Evolutionary conservation across 2,797 vertebrate species (phyloP).

Genomic region (Galago senegalensis): DNA sequence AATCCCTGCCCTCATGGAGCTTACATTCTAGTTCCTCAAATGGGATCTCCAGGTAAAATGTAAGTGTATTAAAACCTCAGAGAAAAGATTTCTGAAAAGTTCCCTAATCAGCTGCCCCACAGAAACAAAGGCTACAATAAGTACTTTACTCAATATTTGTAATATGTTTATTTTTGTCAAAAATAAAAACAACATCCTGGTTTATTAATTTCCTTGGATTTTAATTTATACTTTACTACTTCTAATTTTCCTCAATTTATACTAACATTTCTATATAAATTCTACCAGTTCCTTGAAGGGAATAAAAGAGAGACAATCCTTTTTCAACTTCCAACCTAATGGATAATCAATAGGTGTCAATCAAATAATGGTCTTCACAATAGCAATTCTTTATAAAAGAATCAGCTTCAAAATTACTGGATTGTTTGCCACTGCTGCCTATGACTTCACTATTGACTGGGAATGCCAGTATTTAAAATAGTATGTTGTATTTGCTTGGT

Average conservation of each 20-base stretch:
- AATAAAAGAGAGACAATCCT: neutral
- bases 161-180: slow-evolving; percentile 54
- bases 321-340: slow-evolving; percentile 26
- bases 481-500: neutral
- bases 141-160: slow-evolving; percentile 21
- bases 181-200: slow-evolving; percentile 51
- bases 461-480: neutral
- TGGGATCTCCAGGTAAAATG: slow-evolving; percentile 50
- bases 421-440: neutral
- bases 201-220: slow-evolving; percentile 55
- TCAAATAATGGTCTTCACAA: neutral
- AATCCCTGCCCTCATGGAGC: slow-evolving; percentile 72
- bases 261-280: slow-evolving; percentile 42
- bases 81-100: slow-evolving; percentile 30
- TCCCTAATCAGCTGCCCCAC: neutral
- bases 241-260: slow-evolving; percentile 48
- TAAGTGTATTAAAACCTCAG: slow-evolving; percentile 27
- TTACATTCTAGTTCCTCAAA: slow-evolving; percentile 76
- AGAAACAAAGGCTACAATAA: slow-evolving; percentile 13
- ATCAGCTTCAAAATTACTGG: neutral
- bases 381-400: slow-evolving; percentile 39
- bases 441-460: neutral
- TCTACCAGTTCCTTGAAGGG: slow-evolving; percentile 31
- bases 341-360: slow-evolving; percentile 4
- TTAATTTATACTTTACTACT: slow-evolving; percentile 56